Evolutionary conservation across 2,113 vertebrate genomes (phyloP), one percentile per base, ranked within the genome.

Genomic region (Candoia aspera): DNA sequence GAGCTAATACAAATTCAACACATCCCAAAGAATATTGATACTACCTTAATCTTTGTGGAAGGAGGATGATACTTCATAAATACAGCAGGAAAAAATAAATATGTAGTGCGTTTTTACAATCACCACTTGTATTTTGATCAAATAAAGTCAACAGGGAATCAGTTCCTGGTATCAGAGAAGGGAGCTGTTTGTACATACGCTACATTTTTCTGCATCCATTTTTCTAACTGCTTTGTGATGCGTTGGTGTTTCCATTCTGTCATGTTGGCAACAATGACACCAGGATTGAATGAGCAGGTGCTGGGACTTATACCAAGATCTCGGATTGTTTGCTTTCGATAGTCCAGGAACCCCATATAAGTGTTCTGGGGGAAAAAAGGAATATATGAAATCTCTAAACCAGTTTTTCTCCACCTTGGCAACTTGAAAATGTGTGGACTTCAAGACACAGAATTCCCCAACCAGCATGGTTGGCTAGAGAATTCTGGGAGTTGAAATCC

Each of bases 331-430:
- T 98, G 97, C 94, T 98, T 99, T 93, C 99, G 98, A 92, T 99
- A 99, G 97, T 99, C 99, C 96, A 99, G 97, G 93, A 98, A 99
- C 91, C 99, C 99, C 99, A 99, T 99, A 91, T 99, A 99, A 0
- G 98, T 99, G 21, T 98, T 99, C 99, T 99, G 92, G 37, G 84
- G 94, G 60, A 89, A 42, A 90, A 57, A 89, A 94, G 90, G 3
- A 24, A 68, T 8, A 53, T n/a, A 53, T 42, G 49, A 68, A 54
- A 42, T 4, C 73, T 79, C 73, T 42, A 42, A 42, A 42, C 42
- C 42, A 42, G 42, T 42, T 2, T 42, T 42, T 42, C 3, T 42
- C 42, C 2, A 42, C 42, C 42, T 3, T 42, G 42, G 42, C 42
- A 42, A 42, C 42, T 42, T 42, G 42, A 42, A 42, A 42, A 42